These are phyloP conservation scores for Lagopus leucura DNA, from an alignment of 2,113 vertebrate genomes.

Conservation along the genomic window DNA sequence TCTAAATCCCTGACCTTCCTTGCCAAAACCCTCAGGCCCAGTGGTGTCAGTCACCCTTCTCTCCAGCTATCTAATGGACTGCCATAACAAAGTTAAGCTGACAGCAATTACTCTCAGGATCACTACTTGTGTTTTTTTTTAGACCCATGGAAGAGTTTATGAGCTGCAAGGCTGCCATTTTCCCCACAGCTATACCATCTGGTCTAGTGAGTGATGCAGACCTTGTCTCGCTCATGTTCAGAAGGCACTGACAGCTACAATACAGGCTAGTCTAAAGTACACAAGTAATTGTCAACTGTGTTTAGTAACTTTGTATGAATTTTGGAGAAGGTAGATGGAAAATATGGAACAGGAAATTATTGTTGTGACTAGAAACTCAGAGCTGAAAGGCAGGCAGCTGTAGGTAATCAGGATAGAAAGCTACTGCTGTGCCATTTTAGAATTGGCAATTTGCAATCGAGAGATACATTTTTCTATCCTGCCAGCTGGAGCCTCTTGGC, in stretches of 20 bases:
- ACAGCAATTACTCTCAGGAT: background rate
- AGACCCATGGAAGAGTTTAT: background rate
- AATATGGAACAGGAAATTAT: background rate
- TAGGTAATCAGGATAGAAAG: slow-evolving; percentile 30
- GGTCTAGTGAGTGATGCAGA: background rate
- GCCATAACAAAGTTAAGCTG: background rate
- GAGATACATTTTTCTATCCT: background rate
- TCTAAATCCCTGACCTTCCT: background rate
- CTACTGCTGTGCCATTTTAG: slow-evolving; percentile 23
- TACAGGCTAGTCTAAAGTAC: background rate
- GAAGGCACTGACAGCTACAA: background rate
- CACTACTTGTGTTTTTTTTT: background rate
- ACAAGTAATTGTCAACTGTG: background rate
- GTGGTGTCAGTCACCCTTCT: background rate
- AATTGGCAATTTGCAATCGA: background rate
- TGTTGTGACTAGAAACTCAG: slow-evolving; percentile 5
- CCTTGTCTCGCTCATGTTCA: background rate
- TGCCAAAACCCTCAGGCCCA: background rate
- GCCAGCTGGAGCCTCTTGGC: slow-evolving; percentile 58
- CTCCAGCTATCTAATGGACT: background rate
- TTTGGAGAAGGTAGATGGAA: slow-evolving; percentile 1
- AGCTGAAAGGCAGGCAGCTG: slow-evolving; percentile 24
- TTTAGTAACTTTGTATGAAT: background rate
- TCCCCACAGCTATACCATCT: background rate
- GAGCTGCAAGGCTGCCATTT: background rate